Percentiles rank a stretch among this genome's conserved stretches.
These are phyloP conservation scores for Misgurnus anguillicaudatus DNA, from an alignment of 2,113 vertebrate genomes.

Conservation along the genomic window DNA sequence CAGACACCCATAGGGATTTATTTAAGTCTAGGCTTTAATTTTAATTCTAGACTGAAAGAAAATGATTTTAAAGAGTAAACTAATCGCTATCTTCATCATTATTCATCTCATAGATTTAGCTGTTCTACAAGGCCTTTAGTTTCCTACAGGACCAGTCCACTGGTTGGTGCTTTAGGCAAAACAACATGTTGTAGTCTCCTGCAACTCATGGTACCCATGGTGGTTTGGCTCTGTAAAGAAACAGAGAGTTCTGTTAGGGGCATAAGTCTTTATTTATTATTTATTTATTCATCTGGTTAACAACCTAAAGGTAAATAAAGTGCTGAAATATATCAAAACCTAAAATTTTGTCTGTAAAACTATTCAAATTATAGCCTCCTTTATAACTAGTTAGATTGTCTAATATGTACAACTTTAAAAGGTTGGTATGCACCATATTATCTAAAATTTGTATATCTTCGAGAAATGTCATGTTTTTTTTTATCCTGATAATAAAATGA, in stretches of 20 bases:
- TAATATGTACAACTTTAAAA: neutral
- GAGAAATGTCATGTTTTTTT: neutral
- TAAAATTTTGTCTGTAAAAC: slow-evolving; percentile 1
- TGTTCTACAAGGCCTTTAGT: slow-evolving; percentile 22
- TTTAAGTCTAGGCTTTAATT: neutral
- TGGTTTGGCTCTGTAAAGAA: slow-evolving; percentile 80
- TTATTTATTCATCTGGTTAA: neutral
- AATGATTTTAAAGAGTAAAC: neutral
- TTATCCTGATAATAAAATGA: neutral
- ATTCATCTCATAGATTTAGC: slow-evolving; percentile 18
- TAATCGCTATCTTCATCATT: neutral
- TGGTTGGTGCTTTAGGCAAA: slow-evolving; percentile 68
- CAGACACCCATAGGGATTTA: neutral
- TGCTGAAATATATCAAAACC: neutral
- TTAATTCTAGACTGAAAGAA: neutral
- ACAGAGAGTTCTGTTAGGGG: slow-evolving; percentile 78
- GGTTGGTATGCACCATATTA: too few species aligned
- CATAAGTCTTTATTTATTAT: slow-evolving; percentile 47
- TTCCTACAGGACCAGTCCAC: slow-evolving; percentile 67
- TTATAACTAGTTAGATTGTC: slow-evolving; percentile 52
- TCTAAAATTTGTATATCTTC: neutral
- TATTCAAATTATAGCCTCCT: slow-evolving; percentile 56
- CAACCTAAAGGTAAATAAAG: slow-evolving; percentile 1
- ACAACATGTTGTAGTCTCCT: slow-evolving; percentile 79
- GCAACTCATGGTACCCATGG: slow-evolving; percentile 82